Percentiles rank a stretch among this genome's conserved stretches.
Conservation (phyloP, 2,888 invertebrate species). For the Tricholauxania praeusta region DNA sequence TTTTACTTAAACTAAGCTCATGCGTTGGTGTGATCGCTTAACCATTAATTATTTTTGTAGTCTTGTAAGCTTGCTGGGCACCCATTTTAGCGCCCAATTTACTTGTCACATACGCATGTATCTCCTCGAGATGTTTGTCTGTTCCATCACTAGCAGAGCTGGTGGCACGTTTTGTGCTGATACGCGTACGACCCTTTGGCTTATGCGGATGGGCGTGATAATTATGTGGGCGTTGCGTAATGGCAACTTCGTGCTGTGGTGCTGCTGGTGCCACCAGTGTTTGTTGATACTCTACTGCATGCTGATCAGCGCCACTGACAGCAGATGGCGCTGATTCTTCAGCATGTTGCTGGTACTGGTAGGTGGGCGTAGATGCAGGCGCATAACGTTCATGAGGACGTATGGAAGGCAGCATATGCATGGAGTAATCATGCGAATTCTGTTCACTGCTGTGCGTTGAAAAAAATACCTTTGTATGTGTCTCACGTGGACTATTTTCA, state of each 20-base stretch:
- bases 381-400: constrained; percentile 54
- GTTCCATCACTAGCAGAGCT: constrained; percentile 35
- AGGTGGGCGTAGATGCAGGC: constrained; percentile 45
- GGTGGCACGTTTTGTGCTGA: constrained; percentile 45
- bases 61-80: constrained; percentile 57
- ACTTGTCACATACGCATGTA: constrained; percentile 56
- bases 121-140: constrained; percentile 54
- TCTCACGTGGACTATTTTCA: constrained; percentile 65
- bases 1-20: no score
- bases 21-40: constrained; percentile 30
- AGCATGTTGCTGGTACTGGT: constrained; percentile 39
- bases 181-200: constrained; percentile 41
- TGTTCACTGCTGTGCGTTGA: constrained; percentile 49
- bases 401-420: constrained; percentile 57
- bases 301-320: constrained; percentile 14
- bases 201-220: constrained; percentile 62
- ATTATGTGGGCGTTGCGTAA: constrained; percentile 63
- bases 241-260: constrained; percentile 47
- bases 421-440: constrained; percentile 52
- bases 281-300: not conserved
- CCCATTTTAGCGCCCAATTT: constrained; percentile 61
- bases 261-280: not conserved
- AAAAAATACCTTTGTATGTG: constrained; percentile 66
- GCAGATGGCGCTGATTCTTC: constrained; percentile 44
- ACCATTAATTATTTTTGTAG: constrained; percentile 56